phyloP scores from a whole-genome alignment of 1,140 invertebrate species.

The Spodoptera frugiperda region DNA sequence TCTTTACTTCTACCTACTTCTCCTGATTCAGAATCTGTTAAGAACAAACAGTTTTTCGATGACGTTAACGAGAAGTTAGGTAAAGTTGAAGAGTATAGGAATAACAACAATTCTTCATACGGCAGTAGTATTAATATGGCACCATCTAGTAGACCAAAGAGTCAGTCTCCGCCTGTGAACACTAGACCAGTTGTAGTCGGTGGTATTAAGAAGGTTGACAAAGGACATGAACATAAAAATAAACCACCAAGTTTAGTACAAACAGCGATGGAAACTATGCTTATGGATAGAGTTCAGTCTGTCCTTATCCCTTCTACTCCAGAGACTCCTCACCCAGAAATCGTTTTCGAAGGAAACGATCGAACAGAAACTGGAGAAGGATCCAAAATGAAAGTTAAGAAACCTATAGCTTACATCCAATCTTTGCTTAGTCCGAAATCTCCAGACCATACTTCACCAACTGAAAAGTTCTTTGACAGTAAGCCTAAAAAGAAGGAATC shows the following conservation, averaged over 20 bases:
- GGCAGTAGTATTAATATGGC: background rate
- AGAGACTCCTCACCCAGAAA: slow-evolving; percentile 22
- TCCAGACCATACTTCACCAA: slow-evolving; percentile 27
- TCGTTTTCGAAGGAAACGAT: background rate
- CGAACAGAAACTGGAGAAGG: background rate
- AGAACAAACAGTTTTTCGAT: slow-evolving; percentile 73
- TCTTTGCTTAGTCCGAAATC: slow-evolving; percentile 23
- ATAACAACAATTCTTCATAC: slow-evolving; percentile 33
- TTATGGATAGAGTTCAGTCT: slow-evolving; percentile 55
- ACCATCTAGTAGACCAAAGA: background rate
- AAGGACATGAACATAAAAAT: slow-evolving; percentile 18
- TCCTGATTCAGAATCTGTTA: slow-evolving; percentile 59
- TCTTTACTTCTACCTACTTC: slow-evolving; percentile 74
- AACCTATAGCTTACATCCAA: slow-evolving; percentile 26
- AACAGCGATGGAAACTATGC: slow-evolving; percentile 54
- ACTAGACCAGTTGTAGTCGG: slow-evolving; percentile 27
- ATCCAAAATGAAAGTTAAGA: slow-evolving; percentile 6
- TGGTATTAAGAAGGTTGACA: slow-evolving; percentile 28
- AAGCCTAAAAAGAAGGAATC: slow-evolving; percentile 33
- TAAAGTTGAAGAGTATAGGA: slow-evolving; percentile 68
- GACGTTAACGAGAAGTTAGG: slow-evolving; percentile 77
- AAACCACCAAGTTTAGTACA: slow-evolving; percentile 52
- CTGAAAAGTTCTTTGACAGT: slow-evolving; percentile 23
- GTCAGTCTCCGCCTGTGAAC: slow-evolving; percentile 15
- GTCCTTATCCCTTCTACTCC: slow-evolving; percentile 39